Percentiles rank a stretch among this genome's conserved stretches.
Conservation (phyloP, 2,797 vertebrate genomes). For the Petrocephalus sullivani region DNA sequence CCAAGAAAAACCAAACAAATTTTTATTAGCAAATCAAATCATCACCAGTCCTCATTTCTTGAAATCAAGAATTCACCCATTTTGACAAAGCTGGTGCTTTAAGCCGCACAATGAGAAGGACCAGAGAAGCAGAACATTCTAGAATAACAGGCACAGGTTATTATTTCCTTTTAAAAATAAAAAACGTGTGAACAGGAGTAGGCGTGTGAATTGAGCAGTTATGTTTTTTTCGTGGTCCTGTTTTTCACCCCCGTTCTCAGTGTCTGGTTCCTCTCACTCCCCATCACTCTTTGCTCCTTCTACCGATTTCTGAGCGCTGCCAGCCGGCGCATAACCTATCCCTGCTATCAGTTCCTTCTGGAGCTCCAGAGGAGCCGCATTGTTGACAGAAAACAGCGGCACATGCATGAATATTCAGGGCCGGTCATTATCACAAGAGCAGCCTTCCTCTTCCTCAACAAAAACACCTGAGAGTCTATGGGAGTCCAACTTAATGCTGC, state of each 20-base stretch:
- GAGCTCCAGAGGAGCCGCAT: background rate
- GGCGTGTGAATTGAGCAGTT: constrained; percentile 33
- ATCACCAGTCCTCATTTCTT: background rate
- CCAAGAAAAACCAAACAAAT: background rate
- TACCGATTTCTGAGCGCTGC: constrained; percentile 32
- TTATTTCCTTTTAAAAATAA: constrained; percentile 41
- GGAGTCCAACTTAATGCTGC: background rate
- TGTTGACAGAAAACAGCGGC: background rate
- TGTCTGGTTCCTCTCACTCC: background rate
- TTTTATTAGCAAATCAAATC: background rate
- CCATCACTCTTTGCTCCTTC: constrained; percentile 36
- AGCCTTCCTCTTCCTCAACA: background rate
- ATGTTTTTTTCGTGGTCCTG: background rate
- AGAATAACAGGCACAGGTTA: constrained; percentile 37
- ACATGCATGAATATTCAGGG: background rate
- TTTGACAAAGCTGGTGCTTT: background rate
- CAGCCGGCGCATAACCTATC: constrained; percentile 34
- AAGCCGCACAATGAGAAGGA: background rate
- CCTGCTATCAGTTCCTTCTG: constrained; percentile 21
- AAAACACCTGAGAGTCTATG: background rate
- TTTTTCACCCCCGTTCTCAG: constrained; percentile 27
- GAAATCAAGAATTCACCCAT: background rate
- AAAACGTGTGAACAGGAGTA: constrained; percentile 36
- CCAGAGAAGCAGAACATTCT: background rate
- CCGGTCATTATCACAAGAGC: background rate